Evolutionary conservation across 2,113 vertebrate species (phyloP).

Genomic region (Telmatochromis sp.): DNA sequence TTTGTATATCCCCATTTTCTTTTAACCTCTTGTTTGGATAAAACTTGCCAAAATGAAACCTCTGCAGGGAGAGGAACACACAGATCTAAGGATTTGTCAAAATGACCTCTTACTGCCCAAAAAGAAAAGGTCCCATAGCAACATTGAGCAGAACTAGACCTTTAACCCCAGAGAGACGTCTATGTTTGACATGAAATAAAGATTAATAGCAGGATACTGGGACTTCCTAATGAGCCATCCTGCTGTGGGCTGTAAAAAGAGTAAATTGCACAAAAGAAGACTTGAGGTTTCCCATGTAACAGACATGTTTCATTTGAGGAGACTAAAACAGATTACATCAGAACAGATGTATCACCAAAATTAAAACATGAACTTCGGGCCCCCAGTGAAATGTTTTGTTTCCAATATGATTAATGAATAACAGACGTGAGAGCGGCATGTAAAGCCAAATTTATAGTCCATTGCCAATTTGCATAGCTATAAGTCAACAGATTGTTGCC

Average conservation of each 20-base stretch:
- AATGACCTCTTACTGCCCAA: not conserved
- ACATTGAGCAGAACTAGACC: not conserved
- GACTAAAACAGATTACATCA: not conserved
- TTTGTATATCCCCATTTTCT: fast-evolving
- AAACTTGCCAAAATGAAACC: not conserved
- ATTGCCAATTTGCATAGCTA: not conserved
- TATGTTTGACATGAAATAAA: not conserved
- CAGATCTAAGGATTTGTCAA: not conserved
- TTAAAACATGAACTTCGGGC: not conserved
- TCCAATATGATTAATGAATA: not conserved
- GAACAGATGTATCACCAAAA: not conserved
- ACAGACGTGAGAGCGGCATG: not conserved
- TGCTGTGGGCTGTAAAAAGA: not conserved
- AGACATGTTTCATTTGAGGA: not conserved
- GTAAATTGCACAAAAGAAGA: not conserved
- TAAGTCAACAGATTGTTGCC: not conserved
- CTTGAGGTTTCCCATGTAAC: not conserved
- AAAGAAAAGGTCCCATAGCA: not conserved
- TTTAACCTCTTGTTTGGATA: not conserved
- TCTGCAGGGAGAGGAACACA: not conserved
- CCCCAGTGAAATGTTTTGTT: not conserved
- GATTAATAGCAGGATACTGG: not conserved
- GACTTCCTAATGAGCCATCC: not conserved
- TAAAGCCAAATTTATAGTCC: not conserved
- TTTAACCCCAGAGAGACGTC: not conserved